These are phyloP conservation scores for Rhynchophorus ferrugineus DNA, from an alignment of 1,140 invertebrate genomes.

Conservation along the genomic window DNA sequence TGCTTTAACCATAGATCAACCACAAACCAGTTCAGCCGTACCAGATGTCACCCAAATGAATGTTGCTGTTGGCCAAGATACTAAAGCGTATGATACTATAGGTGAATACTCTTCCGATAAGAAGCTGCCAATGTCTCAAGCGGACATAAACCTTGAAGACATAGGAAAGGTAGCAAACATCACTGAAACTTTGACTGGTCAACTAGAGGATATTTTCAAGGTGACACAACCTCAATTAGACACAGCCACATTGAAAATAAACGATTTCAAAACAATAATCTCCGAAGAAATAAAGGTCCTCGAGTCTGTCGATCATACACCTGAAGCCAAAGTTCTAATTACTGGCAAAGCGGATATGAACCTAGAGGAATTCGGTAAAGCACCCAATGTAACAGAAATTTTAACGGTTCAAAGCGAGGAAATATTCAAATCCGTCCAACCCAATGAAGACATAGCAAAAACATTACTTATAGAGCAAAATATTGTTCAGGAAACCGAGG, in stretches of 20 bases:
- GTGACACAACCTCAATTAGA: background rate
- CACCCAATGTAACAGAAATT: conserved; percentile 1
- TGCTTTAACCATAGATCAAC: background rate
- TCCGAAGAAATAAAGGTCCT: conserved; percentile 7
- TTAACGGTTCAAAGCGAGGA: background rate
- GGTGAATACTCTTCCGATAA: background rate
- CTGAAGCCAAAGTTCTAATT: background rate
- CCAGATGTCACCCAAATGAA: background rate
- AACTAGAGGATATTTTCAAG: conserved; percentile 9
- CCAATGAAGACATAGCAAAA: background rate
- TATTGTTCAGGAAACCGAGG: background rate
- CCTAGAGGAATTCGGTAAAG: conserved; percentile 2
- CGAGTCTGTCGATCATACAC: background rate
- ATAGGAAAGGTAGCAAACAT: conserved; percentile 6
- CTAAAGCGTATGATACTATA: background rate
- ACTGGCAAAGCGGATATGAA: background rate
- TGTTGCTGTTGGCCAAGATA: background rate
- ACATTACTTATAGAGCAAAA: background rate
- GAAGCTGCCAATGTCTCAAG: background rate
- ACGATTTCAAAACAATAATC: background rate
- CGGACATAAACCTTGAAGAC: conserved; percentile 13
- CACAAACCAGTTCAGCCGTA: background rate
- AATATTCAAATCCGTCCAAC: background rate
- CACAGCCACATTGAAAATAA: background rate
- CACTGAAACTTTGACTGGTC: conserved; percentile 9